Evolutionary conservation across 2,113 vertebrate genomes (phyloP), one percentile per base, ranked within the genome.

Genomic region (Vidua chalybeata): DNA sequence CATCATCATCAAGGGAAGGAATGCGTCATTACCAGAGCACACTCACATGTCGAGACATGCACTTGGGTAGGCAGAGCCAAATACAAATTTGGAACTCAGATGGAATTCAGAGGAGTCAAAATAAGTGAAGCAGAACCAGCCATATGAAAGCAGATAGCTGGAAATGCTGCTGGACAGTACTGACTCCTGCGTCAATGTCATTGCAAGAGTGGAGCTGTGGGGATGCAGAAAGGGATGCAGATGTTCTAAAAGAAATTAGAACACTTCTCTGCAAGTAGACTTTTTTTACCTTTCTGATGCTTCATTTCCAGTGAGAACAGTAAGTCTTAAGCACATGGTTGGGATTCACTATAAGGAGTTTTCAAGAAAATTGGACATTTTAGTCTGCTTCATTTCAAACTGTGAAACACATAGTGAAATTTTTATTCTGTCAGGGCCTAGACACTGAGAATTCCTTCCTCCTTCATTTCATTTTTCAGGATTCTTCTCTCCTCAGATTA

Each of bases 111-210:
- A 93, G 87, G 77, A 94, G 84, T 94, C 91, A 76, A 94, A 94
- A 91, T 56, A 92, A 94, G 84, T 91, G 80, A 96, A 97, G 88
- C 83, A 87, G 91, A 95, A 93, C 41, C 74, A 91, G 77, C 28
- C 79, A 66, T 78, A 87, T 2, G 24, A 77, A 78, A 96, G 90
- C 84, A 97, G 93, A 94, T 93, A 95, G 87, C 69, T 87, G 1
- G 0, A 91, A 90, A 92, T 89, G 71, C 78, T 95, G 84, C 96
- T 96, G 96, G 96, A 95, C 90, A 92, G 88, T 90, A 80, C 64
- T 75, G 77, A 83, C 72, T 94, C 72, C 75, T 84, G 78, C 39
- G 15, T 91, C 96, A 93, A 62, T 67, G 88, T 81, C 86, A 86
- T 33, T 77, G 84, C 77, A 91, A 66, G 48, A 82, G 54, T 55